phyloP scores from a whole-genome alignment of 2,888 invertebrate genomes.

The Euproctis similis region DNA sequence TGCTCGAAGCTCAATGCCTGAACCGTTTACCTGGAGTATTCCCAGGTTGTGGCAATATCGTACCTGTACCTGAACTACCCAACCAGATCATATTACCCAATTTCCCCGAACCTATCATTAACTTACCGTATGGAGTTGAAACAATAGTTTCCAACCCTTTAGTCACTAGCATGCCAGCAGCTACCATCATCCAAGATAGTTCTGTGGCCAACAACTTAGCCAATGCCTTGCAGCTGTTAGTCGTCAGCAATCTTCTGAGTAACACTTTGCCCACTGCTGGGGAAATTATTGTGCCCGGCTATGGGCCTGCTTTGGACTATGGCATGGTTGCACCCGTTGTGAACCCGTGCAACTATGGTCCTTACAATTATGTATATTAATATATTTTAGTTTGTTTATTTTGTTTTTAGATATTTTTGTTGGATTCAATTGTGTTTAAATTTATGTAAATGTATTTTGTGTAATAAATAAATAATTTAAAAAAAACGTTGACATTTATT shows the following conservation, averaged over 20 bases:
- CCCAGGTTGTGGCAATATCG: conserved; percentile 15
- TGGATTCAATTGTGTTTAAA: background rate
- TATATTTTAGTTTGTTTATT: background rate
- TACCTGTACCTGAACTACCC: conserved; percentile 25
- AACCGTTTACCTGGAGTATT: conserved; percentile 30
- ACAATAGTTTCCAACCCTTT: conserved; percentile 20
- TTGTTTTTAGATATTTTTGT: background rate
- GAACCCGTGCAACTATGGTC: conserved; percentile 10
- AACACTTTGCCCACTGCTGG: conserved; percentile 39
- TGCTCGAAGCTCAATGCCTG: conserved; percentile 33
- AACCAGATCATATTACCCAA: conserved; percentile 29
- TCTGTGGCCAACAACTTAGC: conserved; percentile 56
- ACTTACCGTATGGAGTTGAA: conserved; percentile 22
- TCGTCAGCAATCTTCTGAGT: conserved; percentile 53
- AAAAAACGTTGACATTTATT: too few species aligned
- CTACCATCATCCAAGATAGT: conserved; percentile 49
- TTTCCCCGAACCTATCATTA: conserved; percentile 14
- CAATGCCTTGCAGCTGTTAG: conserved; percentile 51
- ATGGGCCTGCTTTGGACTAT: conserved; percentile 15
- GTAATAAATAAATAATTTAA: too few species aligned
- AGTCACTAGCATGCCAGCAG: conserved; percentile 21
- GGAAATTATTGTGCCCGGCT: conserved; percentile 19
- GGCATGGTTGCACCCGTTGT: conserved; percentile 8
- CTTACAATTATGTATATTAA: conserved; percentile 30
- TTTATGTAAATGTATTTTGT: too few species aligned